A percentile compares a stretch with the other conserved stretches of the same genome.
These are phyloP conservation scores for Eledona agricola DNA, from an alignment of 2,888 invertebrate species.

Conservation along the genomic window DNA sequence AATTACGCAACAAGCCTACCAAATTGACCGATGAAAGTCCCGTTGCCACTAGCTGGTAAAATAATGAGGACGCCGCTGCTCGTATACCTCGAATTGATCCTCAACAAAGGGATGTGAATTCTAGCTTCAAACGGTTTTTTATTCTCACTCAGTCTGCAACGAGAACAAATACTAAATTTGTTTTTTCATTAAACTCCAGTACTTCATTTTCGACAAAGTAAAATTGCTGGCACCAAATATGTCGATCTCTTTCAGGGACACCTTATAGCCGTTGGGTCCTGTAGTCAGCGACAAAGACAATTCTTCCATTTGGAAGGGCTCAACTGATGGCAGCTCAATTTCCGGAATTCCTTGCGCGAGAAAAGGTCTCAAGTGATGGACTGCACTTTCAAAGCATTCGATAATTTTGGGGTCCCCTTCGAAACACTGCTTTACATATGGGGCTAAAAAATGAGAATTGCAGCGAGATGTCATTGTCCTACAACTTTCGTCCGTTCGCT, in stretches of 20 bases:
- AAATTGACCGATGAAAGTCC: constrained; percentile 73
- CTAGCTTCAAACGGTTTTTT: constrained; percentile 73
- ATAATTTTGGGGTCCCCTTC: constrained; percentile 69
- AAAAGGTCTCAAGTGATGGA: constrained; percentile 69
- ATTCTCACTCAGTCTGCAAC: constrained; percentile 65
- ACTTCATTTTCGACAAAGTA: constrained; percentile 68
- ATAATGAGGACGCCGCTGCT: constrained; percentile 76
- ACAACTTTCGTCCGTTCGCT: constrained; percentile 36
- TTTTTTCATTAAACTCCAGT: constrained; percentile 15
- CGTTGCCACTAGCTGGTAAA: constrained; percentile 75
- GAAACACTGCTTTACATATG: constrained; percentile 74
- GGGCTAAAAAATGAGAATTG: constrained; percentile 62
- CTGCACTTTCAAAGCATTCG: constrained; percentile 67
- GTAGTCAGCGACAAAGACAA: constrained; percentile 68
- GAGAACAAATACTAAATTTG: not conserved
- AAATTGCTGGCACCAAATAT: constrained; percentile 73
- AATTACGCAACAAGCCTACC: constrained; percentile 56
- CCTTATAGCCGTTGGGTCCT: constrained; percentile 68
- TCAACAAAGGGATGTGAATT: constrained; percentile 71
- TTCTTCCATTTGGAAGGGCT: constrained; percentile 72
- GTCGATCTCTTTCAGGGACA: constrained; percentile 68
- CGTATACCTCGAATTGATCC: constrained; percentile 72
- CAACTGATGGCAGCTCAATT: constrained; percentile 72
- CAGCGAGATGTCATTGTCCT: constrained; percentile 39
- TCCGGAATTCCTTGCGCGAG: constrained; percentile 71